These are phyloP conservation scores for Squalus acanthias DNA, from an alignment of 2,797 vertebrate genomes.

Conservation along the genomic window DNA sequence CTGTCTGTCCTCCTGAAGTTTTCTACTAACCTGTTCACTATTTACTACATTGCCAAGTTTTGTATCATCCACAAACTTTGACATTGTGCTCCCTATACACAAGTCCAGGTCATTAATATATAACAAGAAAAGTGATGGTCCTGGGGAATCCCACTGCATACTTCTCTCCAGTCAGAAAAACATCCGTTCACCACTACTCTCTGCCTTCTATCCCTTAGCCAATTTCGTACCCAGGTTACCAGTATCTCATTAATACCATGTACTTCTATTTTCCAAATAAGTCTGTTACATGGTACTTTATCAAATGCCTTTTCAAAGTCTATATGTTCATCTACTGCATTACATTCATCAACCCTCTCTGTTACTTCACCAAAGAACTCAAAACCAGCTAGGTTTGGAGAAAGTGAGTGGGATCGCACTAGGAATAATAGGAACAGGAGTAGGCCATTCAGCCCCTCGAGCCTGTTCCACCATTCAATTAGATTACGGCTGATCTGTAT, in stretches of 20 bases:
- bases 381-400: too few species aligned
- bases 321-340: too few species aligned
- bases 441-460: too few species aligned
- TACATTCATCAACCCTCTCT: too few species aligned
- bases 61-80: neutral
- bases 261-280: neutral
- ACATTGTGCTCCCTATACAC: neutral
- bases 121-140: neutral
- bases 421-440: too few species aligned
- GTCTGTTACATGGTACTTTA: neutral
- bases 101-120: neutral
- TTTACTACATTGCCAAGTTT: neutral
- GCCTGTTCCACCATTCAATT: too few species aligned
- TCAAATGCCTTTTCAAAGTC: neutral
- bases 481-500: too few species aligned
- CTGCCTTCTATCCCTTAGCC: neutral
- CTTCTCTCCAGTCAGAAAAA: neutral
- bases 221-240: neutral
- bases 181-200: neutral
- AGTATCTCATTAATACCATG: neutral
- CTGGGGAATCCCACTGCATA: too few species aligned
- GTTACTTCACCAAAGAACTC: too few species aligned
- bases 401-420: too few species aligned
- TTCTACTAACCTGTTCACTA: neutral
- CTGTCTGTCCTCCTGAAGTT: too few species aligned